phyloP scores from a whole-genome alignment of 2,888 invertebrate genomes.

The Pimpla rufipes region DNA sequence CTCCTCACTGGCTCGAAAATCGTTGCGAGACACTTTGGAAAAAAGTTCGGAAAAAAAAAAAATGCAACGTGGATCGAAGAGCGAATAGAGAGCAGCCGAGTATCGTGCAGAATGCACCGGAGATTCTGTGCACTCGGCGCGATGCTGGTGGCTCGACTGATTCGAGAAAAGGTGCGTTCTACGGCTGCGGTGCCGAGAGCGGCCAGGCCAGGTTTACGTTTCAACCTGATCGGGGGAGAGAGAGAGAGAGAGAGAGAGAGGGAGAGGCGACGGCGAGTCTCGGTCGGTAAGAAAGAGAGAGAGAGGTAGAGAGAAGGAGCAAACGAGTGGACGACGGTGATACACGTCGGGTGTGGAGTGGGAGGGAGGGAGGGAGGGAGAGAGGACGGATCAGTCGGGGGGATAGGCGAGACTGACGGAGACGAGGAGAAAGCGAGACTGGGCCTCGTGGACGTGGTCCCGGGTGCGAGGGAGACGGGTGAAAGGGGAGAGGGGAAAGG shows the following conservation, averaged over 20 bases:
- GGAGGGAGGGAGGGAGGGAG: constrained; percentile 51
- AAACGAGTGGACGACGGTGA: constrained; percentile 30
- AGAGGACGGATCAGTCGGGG: constrained; percentile 63
- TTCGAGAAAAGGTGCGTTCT: constrained; percentile 73
- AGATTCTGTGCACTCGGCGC: constrained; percentile 50
- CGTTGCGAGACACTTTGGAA: no score
- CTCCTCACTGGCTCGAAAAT: no score
- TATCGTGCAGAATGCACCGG: background rate
- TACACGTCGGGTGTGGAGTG: constrained; percentile 14
- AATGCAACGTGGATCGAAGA: no score
- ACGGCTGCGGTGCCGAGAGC: constrained; percentile 52
- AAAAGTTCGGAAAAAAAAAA: no score
- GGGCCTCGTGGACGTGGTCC: no score
- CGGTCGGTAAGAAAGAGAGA: background rate
- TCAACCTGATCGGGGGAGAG: constrained; percentile 74
- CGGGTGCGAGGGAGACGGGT: constrained; percentile 65
- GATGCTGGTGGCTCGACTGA: constrained; percentile 80
- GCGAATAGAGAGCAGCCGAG: no score
- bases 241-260: constrained; percentile 70
- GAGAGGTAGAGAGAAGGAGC: constrained; percentile 32
- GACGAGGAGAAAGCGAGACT: constrained; percentile 44
- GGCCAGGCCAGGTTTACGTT: constrained; percentile 74
- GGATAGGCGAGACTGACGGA: constrained; percentile 59
- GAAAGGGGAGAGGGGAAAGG: no score
- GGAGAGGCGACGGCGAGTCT: constrained; percentile 19